Evolutionary conservation across 2,888 invertebrate species (phyloP).

Genomic region (Mechanitis mazaeus): DNA sequence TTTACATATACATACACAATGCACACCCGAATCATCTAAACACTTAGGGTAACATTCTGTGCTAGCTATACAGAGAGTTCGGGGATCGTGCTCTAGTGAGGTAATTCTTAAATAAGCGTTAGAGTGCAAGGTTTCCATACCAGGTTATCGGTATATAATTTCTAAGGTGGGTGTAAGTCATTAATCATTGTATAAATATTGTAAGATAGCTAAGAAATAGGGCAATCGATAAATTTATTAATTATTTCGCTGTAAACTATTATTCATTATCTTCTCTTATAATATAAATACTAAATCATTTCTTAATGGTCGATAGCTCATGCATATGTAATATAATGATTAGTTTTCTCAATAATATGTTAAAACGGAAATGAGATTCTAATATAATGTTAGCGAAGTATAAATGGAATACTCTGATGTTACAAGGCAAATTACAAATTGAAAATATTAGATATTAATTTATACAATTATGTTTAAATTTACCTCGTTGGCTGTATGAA

Average conservation of each 20-base stretch:
- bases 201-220: too few species aligned
- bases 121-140: neutral
- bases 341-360: neutral
- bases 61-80: constrained; percentile 26
- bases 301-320: constrained; percentile 1
- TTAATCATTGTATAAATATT: too few species aligned
- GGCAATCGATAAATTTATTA: too few species aligned
- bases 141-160: too few species aligned
- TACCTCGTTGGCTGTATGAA: too few species aligned
- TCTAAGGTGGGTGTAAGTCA: too few species aligned
- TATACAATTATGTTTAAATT: too few species aligned
- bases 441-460: too few species aligned
- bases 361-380: neutral
- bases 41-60: constrained; percentile 33
- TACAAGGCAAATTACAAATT: too few species aligned
- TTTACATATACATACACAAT: constrained; percentile 63
- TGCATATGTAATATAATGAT: constrained; percentile 4
- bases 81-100: constrained; percentile 26
- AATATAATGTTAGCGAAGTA: neutral
- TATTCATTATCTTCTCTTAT: too few species aligned
- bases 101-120: neutral
- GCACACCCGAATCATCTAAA: constrained; percentile 43
- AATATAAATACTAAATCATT: neutral
- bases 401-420: too few species aligned
- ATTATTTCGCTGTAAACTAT: too few species aligned